These are phyloP conservation scores for Turritopsis dohrnii DNA, from an alignment of 30 jellyfish, hydroid and myxozoan genomes.

Conservation along the genomic window DNA sequence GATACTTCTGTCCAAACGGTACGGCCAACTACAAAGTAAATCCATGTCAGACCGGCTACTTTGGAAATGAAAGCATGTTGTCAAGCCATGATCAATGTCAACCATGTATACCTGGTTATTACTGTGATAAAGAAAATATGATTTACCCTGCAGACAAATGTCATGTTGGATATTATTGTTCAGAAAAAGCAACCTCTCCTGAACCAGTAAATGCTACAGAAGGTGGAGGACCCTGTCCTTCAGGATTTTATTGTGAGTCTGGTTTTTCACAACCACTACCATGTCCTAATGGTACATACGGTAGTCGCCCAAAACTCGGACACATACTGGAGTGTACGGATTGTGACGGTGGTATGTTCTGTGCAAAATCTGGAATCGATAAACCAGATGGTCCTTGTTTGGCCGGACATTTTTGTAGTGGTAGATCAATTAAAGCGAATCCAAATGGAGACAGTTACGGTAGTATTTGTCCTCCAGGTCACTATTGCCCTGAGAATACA, in stretches of 20 bases:
- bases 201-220: slow-evolving; percentile 59
- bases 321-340: slow-evolving; percentile 53
- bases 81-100: slow-evolving; percentile 91
- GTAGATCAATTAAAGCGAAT: slow-evolving; percentile 51
- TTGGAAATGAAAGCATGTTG: slow-evolving; percentile 62
- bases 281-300: slow-evolving; percentile 91
- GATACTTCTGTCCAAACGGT: slow-evolving; percentile 84
- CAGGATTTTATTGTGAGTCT: slow-evolving; percentile 78
- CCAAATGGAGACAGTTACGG: slow-evolving; percentile 73
- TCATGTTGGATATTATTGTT: slow-evolving; percentile 81
- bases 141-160: slow-evolving; percentile 72
- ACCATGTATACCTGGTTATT: slow-evolving; percentile 95
- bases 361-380: slow-evolving; percentile 71
- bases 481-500: slow-evolving; percentile 78
- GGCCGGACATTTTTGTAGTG: slow-evolving; percentile 85
- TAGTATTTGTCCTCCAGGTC: slow-evolving; percentile 78
- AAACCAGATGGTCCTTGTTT: slow-evolving; percentile 80
- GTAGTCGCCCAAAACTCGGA: slow-evolving; percentile 55
- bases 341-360: slow-evolving; percentile 92
- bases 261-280: slow-evolving; percentile 70
- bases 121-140: slow-evolving; percentile 83
- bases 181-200: slow-evolving; percentile 76
- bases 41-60: slow-evolving; percentile 89
- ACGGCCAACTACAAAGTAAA: slow-evolving; percentile 69
- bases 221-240: slow-evolving; percentile 97